A percentile compares a stretch with the other conserved stretches of the same genome.
Conservation (phyloP, 2,113 vertebrate species). For the Rhinolophus sinicus region DNA sequence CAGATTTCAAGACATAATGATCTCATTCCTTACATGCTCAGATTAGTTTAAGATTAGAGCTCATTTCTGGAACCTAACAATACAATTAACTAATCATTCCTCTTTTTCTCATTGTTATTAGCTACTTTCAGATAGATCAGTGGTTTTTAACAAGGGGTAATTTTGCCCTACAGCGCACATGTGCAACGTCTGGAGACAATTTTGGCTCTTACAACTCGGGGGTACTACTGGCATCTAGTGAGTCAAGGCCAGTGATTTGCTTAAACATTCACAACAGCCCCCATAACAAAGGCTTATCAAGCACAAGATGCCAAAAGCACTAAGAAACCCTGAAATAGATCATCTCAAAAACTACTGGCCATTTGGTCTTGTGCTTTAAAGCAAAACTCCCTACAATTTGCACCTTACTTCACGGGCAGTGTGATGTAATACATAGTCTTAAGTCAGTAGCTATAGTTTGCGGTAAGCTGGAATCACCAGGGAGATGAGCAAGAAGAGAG, state of each 20-base stretch:
- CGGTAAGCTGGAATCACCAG: not conserved
- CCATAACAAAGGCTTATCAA: not conserved
- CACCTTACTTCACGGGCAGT: not conserved
- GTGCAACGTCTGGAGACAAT: not conserved
- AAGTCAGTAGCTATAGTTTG: not conserved
- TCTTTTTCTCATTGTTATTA: not conserved
- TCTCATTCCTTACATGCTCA: not conserved
- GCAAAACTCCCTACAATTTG: not conserved
- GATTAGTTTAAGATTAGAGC: slow-evolving; percentile 22
- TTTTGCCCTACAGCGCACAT: not conserved
- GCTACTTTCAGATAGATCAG: not conserved
- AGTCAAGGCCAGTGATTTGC: not conserved
- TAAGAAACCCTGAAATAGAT: not conserved
- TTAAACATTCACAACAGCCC: not conserved
- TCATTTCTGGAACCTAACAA: not conserved
- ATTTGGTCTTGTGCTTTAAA: not conserved
- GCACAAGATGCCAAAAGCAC: not conserved
- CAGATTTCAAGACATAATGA: not conserved
- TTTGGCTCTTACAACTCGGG: not conserved
- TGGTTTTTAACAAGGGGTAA: not conserved
- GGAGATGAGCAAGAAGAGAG: not conserved
- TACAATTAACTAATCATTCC: not conserved
- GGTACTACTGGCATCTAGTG: too few species aligned
- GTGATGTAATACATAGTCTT: not conserved
- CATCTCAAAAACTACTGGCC: not conserved